A percentile compares a stretch with the other conserved stretches of the same genome.
These are phyloP conservation scores for Sigmodon hispidus DNA, from an alignment of 2,113 vertebrate genomes.

Conservation along the genomic window DNA sequence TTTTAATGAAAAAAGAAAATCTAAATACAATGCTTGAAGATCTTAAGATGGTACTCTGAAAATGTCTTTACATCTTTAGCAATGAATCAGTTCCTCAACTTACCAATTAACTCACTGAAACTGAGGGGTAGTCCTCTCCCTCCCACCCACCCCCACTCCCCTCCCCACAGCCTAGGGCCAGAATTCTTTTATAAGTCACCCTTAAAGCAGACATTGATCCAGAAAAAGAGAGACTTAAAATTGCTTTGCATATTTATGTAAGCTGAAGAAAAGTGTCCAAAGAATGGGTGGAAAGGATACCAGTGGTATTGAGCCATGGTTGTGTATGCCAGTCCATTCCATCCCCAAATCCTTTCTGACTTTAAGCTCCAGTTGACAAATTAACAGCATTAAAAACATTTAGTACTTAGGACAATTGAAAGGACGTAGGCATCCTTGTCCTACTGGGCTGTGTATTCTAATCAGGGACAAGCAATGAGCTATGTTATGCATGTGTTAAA, in stretches of 20 bases:
- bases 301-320: not conserved
- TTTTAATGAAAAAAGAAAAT: not conserved
- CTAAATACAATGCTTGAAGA: not conserved
- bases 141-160: not conserved
- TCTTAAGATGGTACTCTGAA: not conserved
- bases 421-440: not conserved
- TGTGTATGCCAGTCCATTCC: not conserved
- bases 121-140: not conserved
- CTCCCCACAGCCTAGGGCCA: not conserved
- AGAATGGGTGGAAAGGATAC: not conserved
- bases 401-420: not conserved
- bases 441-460: not conserved
- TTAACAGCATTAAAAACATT: not conserved
- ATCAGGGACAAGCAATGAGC: not conserved
- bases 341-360: conserved; percentile 17
- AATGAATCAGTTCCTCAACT: not conserved
- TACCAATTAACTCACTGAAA: not conserved
- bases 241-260: conserved; percentile 14
- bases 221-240: conserved; percentile 34
- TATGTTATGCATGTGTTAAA: not conserved
- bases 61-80: not conserved
- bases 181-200: not conserved
- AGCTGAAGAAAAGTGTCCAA: conserved; percentile 4
- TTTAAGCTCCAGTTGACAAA: not conserved
- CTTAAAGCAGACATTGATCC: not conserved